A percentile compares a stretch with the other conserved stretches of the same genome.
Conservation (phyloP, 2,888 invertebrate genomes). For the Acanthosepion lycidas region DNA sequence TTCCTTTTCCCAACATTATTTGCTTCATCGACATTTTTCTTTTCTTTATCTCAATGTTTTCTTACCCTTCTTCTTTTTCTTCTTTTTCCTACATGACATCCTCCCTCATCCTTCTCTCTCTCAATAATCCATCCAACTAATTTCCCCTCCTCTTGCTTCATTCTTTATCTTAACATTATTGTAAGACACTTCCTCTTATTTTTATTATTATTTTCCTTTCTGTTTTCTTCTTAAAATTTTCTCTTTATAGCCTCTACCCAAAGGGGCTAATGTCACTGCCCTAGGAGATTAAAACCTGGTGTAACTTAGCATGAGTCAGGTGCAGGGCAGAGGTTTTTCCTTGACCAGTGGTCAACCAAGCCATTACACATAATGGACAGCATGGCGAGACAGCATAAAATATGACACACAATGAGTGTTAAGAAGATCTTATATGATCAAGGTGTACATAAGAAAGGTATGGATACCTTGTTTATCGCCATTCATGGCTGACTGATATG, state of each 20-base stretch:
- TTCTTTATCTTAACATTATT: too few species aligned
- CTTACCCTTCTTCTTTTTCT: too few species aligned
- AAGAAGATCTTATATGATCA: conserved; percentile 33
- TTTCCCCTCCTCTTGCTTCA: too few species aligned
- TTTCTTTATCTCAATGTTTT: too few species aligned
- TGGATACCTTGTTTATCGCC: background rate
- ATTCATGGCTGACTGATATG: background rate
- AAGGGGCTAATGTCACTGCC: background rate
- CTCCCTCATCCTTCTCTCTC: too few species aligned
- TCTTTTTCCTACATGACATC: too few species aligned
- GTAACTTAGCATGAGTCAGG: background rate
- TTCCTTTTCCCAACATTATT: too few species aligned
- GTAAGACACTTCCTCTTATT: too few species aligned
- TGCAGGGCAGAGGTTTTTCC: background rate
- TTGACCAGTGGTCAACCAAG: background rate
- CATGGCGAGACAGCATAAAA: background rate
- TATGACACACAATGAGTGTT: background rate
- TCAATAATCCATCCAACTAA: too few species aligned
- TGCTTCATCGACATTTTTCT: too few species aligned
- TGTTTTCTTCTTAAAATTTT: background rate
- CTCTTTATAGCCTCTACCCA: background rate
- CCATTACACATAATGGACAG: background rate
- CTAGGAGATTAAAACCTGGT: background rate
- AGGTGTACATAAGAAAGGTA: background rate
- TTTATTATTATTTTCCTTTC: background rate